Conservation (phyloP, 2,113 vertebrate genomes). For the Phoxinus phoxinus region DNA sequence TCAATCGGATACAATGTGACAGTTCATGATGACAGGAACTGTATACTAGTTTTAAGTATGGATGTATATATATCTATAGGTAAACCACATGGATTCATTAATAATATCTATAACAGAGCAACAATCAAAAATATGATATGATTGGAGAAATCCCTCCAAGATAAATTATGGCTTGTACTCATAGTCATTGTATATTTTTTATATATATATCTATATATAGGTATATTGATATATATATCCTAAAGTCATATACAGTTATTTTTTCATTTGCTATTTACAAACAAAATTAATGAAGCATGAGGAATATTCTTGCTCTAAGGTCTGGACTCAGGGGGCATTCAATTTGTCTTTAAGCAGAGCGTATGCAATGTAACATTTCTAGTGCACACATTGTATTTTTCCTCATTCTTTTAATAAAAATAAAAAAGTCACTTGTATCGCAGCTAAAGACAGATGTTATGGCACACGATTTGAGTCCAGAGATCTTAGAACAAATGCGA, state of each 20-base stretch:
- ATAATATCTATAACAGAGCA: constrained; percentile 71
- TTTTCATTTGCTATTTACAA: constrained; percentile 78
- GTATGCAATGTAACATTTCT: constrained; percentile 52
- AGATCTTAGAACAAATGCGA: constrained; percentile 54
- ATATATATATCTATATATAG: constrained; percentile 62
- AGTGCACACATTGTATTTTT: constrained; percentile 26
- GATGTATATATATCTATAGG: constrained; percentile 59
- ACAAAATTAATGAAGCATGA: constrained; percentile 66
- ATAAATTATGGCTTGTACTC: constrained; percentile 85
- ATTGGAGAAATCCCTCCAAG: constrained; percentile 74
- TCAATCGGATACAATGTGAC: constrained; percentile 53
- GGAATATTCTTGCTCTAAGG: constrained; percentile 60
- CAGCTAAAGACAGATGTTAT: constrained; percentile 58
- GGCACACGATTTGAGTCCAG: constrained; percentile 52
- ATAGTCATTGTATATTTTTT: constrained; percentile 68
- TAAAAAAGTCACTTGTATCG: constrained; percentile 21
- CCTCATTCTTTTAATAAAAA: constrained; percentile 4
- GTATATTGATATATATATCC: constrained; percentile 65
- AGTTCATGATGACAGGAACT: constrained; percentile 46
- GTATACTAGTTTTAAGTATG: constrained; percentile 18
- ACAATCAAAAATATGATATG: constrained; percentile 70
- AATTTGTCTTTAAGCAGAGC: constrained; percentile 56
- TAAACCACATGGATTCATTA: constrained; percentile 69
- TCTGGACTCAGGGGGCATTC: constrained; percentile 47
- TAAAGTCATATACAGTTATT: constrained; percentile 57